Evolutionary conservation across 2,113 vertebrate genomes (phyloP).

Genomic region (Pimephales promelas): DNA sequence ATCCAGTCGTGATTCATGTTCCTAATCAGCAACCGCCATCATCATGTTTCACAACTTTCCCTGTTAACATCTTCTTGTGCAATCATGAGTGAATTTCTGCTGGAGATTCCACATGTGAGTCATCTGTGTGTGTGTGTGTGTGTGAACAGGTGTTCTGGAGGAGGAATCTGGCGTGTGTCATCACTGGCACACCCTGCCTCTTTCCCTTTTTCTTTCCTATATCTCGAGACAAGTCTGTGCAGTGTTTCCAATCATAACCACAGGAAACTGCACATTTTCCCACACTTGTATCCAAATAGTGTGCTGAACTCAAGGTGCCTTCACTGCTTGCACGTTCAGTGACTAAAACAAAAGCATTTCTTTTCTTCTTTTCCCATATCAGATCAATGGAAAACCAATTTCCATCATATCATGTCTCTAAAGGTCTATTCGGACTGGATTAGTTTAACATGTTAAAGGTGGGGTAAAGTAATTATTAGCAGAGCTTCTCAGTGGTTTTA

Average conservation of each 20-base stretch:
- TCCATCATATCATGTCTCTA: too few species aligned
- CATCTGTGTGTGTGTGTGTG: neutral
- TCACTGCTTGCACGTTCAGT: neutral
- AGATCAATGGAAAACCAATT: neutral
- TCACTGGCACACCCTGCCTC: conserved; percentile 17
- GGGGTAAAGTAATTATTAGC: too few species aligned
- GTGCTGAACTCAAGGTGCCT: neutral
- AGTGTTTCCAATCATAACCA: conserved; percentile 27
- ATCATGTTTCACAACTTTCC: conserved; percentile 20
- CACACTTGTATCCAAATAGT: conserved; percentile 18
- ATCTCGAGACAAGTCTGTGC: conserved; percentile 16
- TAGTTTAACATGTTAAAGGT: too few species aligned
- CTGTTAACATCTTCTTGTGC: conserved; percentile 11
- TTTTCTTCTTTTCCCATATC: neutral
- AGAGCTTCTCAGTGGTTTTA: too few species aligned
- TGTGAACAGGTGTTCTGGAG: conserved; percentile 39
- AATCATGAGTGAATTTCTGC: conserved; percentile 26
- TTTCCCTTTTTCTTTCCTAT: neutral
- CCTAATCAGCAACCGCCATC: conserved; percentile 3
- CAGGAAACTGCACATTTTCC: conserved; percentile 48
- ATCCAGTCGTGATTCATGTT: neutral
- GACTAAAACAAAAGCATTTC: neutral
- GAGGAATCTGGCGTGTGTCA: conserved; percentile 43
- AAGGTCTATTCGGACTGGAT: too few species aligned
- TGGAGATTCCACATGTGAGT: conserved; percentile 38